Conservation (phyloP, 2,888 invertebrate genomes). For the Sarcophaga variegata region DNA sequence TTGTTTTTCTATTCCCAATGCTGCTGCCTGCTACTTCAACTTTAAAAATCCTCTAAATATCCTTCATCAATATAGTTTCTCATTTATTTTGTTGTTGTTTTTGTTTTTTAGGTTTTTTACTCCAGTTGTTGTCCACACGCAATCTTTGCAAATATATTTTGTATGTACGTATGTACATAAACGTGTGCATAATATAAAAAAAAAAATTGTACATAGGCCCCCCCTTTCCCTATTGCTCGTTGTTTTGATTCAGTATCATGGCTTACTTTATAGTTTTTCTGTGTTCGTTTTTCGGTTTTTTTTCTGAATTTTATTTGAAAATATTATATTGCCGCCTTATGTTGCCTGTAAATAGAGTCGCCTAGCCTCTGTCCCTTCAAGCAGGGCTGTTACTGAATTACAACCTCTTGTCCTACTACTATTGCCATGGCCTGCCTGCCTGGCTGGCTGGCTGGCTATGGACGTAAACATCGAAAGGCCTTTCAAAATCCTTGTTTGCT, state of each 20-base stretch:
- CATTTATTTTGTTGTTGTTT: no score
- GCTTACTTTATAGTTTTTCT: slow-evolving; percentile 17
- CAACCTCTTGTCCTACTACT: not conserved
- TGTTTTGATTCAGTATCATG: not conserved
- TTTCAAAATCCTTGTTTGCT: slow-evolving; percentile 43
- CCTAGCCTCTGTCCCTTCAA: slow-evolving; percentile 32
- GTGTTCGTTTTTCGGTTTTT: not conserved
- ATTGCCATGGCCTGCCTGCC: not conserved
- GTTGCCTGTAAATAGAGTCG: slow-evolving; percentile 64
- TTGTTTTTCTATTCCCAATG: slow-evolving; percentile 12
- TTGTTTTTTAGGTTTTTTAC: not conserved
- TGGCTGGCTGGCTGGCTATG: not conserved
- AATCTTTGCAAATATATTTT: slow-evolving; percentile 60
- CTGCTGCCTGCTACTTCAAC: slow-evolving; percentile 48
- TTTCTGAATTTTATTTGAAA: slow-evolving; percentile 43
- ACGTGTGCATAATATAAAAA: not conserved
- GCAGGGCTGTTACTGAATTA: not conserved
- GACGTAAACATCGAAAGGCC: slow-evolving; percentile 19
- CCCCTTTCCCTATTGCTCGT: not conserved
- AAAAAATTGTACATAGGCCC: slow-evolving; percentile 6
- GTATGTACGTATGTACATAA: not conserved
- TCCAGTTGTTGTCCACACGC: slow-evolving; percentile 60
- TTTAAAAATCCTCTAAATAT: slow-evolving; percentile 72
- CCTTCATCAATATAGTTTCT: slow-evolving; percentile 79
- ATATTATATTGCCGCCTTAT: slow-evolving; percentile 65